Base-by-base conservation (phyloP, 2,113 vertebrate species). In the Seriola aureovittata region DNA sequence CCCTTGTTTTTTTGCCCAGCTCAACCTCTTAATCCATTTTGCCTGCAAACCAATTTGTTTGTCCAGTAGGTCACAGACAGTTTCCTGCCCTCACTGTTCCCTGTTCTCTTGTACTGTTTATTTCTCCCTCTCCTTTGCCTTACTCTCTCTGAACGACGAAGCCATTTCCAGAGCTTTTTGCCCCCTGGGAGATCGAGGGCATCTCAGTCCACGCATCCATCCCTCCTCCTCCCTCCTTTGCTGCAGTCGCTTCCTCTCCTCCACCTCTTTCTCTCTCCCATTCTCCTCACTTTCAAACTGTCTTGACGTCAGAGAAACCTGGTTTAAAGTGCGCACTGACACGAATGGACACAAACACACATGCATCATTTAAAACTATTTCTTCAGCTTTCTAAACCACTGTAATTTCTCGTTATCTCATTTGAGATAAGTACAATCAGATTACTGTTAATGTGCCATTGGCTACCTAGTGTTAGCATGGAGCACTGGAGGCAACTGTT, bases 11-110 rank as follows among this genome's bases (percentile, higher is more conserved):
- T 79, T 76, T 73, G 57, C 59, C 50, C 78, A 48, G 77, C 81
- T 88, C 88, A 93, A 89, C 88, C 87, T 93, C 88, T 92, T 94
- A 93, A 95, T 93, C 91, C 88, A 89, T 89, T 93, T 91, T 93
- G 91, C 84, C 91, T 84, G 78, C 87, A 92, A 91, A 93, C 82
- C 89, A 87, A 92, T 94, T 93, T 95, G 91, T 92, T 94, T 92
- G 88, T 92, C 93, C 87, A 89, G 85, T 87, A 91, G 92, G 87
- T 93, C 92, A 86, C 80, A 88, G 89, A 87, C 90, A 88, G 83
- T 75, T 91, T 80, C 80, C 86, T 83, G 88, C 59, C 77, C 86
- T 80, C 66, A 52, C 82, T 84, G 78, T 89, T 89, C 69, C 82
- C 59, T 77, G 34, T 75, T 75, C 80, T 58, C 76, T 80, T 60